Percentiles rank a stretch among this genome's conserved stretches.
Conservation (phyloP, 2,797 vertebrate species). For the Petrocephalus sullivani region DNA sequence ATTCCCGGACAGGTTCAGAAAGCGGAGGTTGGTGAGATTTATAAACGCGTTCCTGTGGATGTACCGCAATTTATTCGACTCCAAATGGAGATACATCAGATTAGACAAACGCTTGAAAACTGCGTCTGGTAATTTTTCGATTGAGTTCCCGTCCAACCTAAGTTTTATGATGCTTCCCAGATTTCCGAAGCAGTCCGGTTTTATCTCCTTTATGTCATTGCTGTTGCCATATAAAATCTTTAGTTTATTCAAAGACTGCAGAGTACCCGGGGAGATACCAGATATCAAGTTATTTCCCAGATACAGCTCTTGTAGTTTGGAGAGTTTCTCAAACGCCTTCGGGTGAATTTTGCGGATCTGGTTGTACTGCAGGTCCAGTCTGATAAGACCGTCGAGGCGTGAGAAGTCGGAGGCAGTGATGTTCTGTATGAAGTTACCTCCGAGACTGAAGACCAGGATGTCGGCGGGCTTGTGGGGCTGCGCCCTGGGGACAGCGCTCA, state of each 20-base stretch:
- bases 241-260: conserved; percentile 73
- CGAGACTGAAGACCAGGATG: conserved; percentile 79
- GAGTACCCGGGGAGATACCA: conserved; percentile 63
- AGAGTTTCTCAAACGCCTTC: conserved; percentile 78
- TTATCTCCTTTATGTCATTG: conserved; percentile 73
- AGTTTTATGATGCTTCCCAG: conserved; percentile 77
- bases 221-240: conserved; percentile 80
- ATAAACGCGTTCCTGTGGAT: conserved; percentile 79
- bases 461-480: conserved; percentile 55
- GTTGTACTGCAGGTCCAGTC: conserved; percentile 89
- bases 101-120: conserved; percentile 73
- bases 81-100: conserved; percentile 83
- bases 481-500: conserved; percentile 72
- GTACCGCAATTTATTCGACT: conserved; percentile 79
- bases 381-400: conserved; percentile 68
- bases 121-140: conserved; percentile 73
- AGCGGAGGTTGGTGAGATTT: conserved; percentile 76
- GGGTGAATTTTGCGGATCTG: conserved; percentile 76
- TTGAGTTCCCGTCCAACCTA: conserved; percentile 78
- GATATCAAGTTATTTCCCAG: conserved; percentile 84
- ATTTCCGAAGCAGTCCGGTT: conserved; percentile 65
- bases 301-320: conserved; percentile 81
- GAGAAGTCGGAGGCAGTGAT: conserved; percentile 79
- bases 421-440: conserved; percentile 87
- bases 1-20: conserved; percentile 84